Base-by-base conservation (phyloP, 2,888 invertebrate genomes). In the Melanostoma scalare region DNA sequence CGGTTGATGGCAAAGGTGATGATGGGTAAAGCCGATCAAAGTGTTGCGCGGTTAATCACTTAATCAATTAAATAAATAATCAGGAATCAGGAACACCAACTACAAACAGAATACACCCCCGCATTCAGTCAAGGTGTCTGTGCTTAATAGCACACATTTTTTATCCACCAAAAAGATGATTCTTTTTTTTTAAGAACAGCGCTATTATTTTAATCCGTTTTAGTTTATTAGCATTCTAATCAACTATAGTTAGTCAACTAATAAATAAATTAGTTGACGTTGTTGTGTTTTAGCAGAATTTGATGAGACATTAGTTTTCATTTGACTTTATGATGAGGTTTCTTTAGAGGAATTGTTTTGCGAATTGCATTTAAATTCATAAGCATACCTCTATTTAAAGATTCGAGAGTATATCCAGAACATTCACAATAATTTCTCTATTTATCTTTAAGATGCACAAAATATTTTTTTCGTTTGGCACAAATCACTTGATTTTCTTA, bases 271-370 rank as follows among this genome's bases (percentile, higher is more conserved):
- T 35, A 61, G 38, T 36, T 50, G 36, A n/a, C 6, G 63, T 36
- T 42, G 33, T 42, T 71, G 56, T 76, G 48, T 72, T 46, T 55
- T 61, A 33, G 1, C 5, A 0, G 48, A 63, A 63, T 61, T 71
- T 55, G 67, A 72, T 81, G 61, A 81, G 67, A 72, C 72, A 72
- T 73, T 68, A 56, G 35, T 46, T 76, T 71, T 72, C 30, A 68
- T 74, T 65, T 53, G 48, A 58, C 3, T 48, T 44, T 38, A 52
- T 40, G 30, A 50, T 72, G 58, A 31, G 3, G 52, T 68, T 44
- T 42, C 68, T 63, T 56, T 35, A 42, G 20, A 30, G 69, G 31
- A 61, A 71, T 48, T 60, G 4, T 61, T 55, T 71, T 67, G 6
- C 3, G 1, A 60, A 31, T 60, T 10, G 44, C 58, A 40, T 60